Evolutionary conservation across 2,888 invertebrate species (phyloP).

Genomic region (Erebia epiphron): DNA sequence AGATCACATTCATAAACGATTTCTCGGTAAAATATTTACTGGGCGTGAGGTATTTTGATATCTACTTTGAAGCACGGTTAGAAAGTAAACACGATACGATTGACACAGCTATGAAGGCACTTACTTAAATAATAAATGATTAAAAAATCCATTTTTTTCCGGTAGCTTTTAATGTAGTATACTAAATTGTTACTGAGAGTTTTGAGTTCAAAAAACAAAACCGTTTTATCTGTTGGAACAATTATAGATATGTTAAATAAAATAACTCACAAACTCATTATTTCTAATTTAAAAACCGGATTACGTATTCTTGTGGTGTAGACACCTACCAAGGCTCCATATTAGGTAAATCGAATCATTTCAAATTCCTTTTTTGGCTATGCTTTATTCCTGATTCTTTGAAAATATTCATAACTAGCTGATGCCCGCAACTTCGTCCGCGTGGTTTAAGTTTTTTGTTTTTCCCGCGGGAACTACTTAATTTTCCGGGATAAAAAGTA

Average conservation of each 20-base stretch:
- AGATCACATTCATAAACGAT: constrained; percentile 73
- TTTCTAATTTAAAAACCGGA: constrained; percentile 1
- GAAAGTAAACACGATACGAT: constrained; percentile 39
- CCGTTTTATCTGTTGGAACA: background rate
- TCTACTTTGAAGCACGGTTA: constrained; percentile 53
- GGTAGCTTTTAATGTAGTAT: no score
- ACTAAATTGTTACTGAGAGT: background rate
- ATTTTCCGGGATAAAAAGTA: no score
- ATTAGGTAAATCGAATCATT: background rate
- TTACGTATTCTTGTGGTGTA: background rate
- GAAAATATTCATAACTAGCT: background rate
- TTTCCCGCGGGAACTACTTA: no score
- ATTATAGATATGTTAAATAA: background rate
- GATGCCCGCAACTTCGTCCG: no score
- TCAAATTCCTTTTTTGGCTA: background rate
- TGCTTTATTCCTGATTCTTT: background rate
- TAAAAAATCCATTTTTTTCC: no score
- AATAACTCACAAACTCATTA: background rate
- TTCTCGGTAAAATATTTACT: constrained; percentile 76
- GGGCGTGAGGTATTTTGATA: constrained; percentile 47
- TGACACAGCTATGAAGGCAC: background rate
- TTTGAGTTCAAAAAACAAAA: background rate
- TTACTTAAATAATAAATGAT: no score
- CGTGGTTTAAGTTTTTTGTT: no score
- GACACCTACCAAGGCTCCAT: background rate